Evolutionary conservation across 2,113 vertebrate species (phyloP).

Genomic region (Chiloscyllium plagiosum): DNA sequence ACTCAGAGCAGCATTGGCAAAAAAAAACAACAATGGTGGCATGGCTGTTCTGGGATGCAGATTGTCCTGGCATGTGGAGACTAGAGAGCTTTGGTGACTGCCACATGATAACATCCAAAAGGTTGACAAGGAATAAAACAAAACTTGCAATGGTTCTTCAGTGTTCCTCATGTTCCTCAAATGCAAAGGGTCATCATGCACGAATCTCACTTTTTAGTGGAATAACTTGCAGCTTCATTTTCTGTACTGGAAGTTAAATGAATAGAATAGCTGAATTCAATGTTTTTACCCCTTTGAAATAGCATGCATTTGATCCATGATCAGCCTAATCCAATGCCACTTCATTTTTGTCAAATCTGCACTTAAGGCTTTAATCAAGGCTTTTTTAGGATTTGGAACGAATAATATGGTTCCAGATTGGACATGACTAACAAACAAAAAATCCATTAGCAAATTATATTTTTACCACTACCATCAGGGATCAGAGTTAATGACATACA

Average conservation of each 20-base stretch:
- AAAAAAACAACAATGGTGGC: not conserved
- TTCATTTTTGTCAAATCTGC: not conserved
- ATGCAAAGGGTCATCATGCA: not conserved
- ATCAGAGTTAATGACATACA: not conserved
- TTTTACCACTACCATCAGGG: not conserved
- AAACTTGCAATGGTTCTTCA: not conserved
- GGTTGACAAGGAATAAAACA: not conserved
- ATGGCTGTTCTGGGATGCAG: not conserved
- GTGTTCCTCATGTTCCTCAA: not conserved
- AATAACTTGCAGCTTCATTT: not conserved
- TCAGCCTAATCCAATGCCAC: slow-evolving; percentile 2
- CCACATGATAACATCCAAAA: not conserved
- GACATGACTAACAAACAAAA: not conserved
- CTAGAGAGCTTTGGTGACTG: not conserved
- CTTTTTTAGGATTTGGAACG: slow-evolving; percentile 1
- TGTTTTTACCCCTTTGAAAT: not conserved
- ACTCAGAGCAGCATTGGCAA: not conserved
- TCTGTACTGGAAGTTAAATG: not conserved
- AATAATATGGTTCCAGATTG: not conserved
- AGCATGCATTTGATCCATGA: not conserved
- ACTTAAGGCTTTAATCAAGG: not conserved
- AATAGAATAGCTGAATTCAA: not conserved
- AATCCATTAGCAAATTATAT: slow-evolving; percentile 32
- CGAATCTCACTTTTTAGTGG: not conserved
- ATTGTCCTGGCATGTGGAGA: not conserved